Evolutionary conservation across 2,113 vertebrate genomes (phyloP), one percentile per base, ranked within the genome.

Genomic region (Oxygymnocypris stewartii): DNA sequence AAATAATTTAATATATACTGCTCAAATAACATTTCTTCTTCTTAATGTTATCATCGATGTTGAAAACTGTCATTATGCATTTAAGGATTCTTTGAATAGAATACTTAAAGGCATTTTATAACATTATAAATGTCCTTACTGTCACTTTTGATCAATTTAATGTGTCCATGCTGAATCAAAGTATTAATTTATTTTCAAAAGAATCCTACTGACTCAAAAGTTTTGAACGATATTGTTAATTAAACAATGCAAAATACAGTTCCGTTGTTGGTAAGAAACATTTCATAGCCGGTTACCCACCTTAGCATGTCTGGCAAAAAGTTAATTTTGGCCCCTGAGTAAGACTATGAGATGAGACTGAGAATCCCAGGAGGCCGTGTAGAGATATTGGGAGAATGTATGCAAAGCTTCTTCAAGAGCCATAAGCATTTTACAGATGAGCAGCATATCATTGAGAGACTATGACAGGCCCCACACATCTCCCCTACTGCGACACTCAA

Each of bases 391-490:
- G 16, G 89, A 88, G 92, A 95, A 93, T 87, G 23, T 92, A 94
- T 95, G 93, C 92, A 95, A 93, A 96, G 92, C 89, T 87, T 88
- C 88, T 88, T 85, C 10, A 82, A 90, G 89, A 91, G 93, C 84
- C 65, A 85, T 85, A 61, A 86, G 92, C 89, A 92, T 92, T 92
- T 92, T 90, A 90, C 92, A 87, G 90, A 89, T 69, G 49, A 74
- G 77, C 49, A 40, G 87, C 88, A 3, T 89, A 87, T 89, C 90
- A 90, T 87, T 91, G 90, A 95, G 89, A 89, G 91, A 91, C 94
- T 93, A 93, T 95, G 95, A 95, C 94, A 95, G 91, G 93, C 94
- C 88, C 91, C 76, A 90, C 93, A 5, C 91, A 89, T 93, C 94
- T 91, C 92, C 89, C 90, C 88, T 91, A 93, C 87, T 92, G 91